A percentile compares a stretch with the other conserved stretches of the same genome.
phyloP scores from a whole-genome alignment of 2,888 invertebrate genomes.

The Mimumesa dahlbomi region DNA sequence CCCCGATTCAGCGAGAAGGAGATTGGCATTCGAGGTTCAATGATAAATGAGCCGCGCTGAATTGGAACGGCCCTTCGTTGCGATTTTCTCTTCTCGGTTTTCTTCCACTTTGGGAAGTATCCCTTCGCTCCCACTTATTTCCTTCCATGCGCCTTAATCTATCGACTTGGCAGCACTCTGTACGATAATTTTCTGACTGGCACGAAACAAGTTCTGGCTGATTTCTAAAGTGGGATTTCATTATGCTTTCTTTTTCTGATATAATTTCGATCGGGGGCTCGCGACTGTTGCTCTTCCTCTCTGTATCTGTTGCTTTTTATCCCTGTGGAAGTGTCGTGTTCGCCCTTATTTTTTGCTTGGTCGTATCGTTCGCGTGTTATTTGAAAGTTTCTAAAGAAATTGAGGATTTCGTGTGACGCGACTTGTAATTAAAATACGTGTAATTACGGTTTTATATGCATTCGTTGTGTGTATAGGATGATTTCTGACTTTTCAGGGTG shows the following conservation, averaged over 20 bases:
- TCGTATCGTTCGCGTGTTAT: no score
- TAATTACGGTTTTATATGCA: no score
- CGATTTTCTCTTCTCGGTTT: conserved; percentile 41
- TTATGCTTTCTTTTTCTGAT: neutral
- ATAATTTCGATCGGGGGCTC: neutral
- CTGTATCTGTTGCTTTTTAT: no score
- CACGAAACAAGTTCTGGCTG: conserved; percentile 5
- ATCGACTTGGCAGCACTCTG: conserved; percentile 36
- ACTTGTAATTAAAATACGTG: no score
- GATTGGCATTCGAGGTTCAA: conserved; percentile 60
- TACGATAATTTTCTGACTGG: conserved; percentile 26
- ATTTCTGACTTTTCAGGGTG: no score
- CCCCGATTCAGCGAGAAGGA: conserved; percentile 45
- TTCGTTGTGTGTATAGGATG: no score
- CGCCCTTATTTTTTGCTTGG: no score
- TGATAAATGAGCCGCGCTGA: conserved; percentile 65
- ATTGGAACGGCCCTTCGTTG: conserved; percentile 55
- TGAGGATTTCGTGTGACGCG: no score
- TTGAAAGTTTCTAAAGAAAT: no score
- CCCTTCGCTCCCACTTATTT: conserved; percentile 29
- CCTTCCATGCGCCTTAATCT: conserved; percentile 31
- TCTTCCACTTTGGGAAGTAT: conserved; percentile 32
- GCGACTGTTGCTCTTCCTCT: no score
- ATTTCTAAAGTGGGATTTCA: neutral
- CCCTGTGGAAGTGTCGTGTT: no score